Percentiles rank a stretch among this genome's conserved stretches.
Conservation (phyloP, 1,140 invertebrate genomes). For the Caenorhabditis inopinata region DNA sequence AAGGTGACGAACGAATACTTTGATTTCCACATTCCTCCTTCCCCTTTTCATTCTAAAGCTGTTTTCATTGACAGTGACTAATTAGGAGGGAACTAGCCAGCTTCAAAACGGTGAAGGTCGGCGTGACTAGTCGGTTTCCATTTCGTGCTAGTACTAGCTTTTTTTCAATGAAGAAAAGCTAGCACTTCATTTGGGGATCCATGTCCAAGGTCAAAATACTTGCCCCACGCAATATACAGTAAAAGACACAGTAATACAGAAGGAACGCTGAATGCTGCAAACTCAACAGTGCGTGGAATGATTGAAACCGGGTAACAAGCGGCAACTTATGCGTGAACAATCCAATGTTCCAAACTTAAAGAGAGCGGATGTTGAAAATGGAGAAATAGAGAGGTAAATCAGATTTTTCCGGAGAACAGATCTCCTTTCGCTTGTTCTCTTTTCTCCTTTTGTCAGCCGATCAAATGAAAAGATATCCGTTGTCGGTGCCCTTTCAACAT, state of each 20-base stretch:
- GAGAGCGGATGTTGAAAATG: not conserved
- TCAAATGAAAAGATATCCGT: constrained; percentile 18
- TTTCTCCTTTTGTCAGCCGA: not conserved
- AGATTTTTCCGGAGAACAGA: constrained; percentile 11
- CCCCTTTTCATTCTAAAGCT: not conserved
- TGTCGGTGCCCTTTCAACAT: constrained; percentile 24
- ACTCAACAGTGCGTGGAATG: not conserved
- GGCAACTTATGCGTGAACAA: constrained; percentile 32
- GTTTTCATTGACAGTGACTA: constrained; percentile 18
- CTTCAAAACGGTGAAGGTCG: constrained; percentile 27
- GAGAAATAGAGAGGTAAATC: constrained; percentile 27
- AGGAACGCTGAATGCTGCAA: not conserved
- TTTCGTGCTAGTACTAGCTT: no score
- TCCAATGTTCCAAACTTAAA: not conserved
- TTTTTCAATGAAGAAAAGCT: not conserved
- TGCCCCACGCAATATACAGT: no score
- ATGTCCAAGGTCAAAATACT: constrained; percentile 15
- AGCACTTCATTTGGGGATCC: not conserved
- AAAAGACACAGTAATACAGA: no score
- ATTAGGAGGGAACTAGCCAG: constrained; percentile 6
- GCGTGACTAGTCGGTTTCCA: constrained; percentile 17
- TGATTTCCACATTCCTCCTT: not conserved
- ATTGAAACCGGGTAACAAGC: constrained; percentile 33
- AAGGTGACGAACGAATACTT: not conserved
- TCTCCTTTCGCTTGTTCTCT: no score